These are phyloP conservation scores for Ariolimax columbianus DNA, from an alignment of 2,888 invertebrate genomes.

Conservation along the genomic window DNA sequence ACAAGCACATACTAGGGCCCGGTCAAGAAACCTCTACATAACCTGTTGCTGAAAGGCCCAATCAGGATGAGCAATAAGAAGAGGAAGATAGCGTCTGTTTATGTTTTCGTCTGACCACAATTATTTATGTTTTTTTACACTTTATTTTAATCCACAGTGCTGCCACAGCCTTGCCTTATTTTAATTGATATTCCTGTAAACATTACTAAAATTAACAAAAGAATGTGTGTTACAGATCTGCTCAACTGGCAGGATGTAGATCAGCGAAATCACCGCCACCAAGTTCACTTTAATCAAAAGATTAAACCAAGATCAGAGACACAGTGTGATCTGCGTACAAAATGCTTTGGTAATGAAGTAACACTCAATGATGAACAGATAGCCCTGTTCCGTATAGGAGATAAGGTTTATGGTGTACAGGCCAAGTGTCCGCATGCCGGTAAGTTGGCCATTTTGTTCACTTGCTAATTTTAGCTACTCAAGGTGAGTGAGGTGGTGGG, in stretches of 20 bases:
- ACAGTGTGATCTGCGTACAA: neutral
- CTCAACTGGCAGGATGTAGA: constrained; percentile 42
- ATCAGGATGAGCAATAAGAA: too few relatives aligned
- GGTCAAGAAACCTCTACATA: too few relatives aligned
- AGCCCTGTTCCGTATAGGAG: constrained; percentile 68
- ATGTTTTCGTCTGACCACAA: too few relatives aligned
- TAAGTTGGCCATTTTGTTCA: neutral
- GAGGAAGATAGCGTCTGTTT: too few relatives aligned
- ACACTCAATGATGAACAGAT: constrained; percentile 69
- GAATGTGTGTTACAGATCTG: constrained; percentile 31
- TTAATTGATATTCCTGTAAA: too few relatives aligned
- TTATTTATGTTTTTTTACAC: too few relatives aligned
- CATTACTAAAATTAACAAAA: too few relatives aligned
- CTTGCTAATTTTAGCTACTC: neutral
- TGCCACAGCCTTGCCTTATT: too few relatives aligned
- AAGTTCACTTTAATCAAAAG: neutral
- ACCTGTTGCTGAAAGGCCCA: too few relatives aligned
- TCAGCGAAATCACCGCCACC: constrained; percentile 31
- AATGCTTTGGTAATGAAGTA: constrained; percentile 61
- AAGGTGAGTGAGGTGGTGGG: too few relatives aligned
- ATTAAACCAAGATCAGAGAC: neutral
- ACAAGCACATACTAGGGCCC: too few relatives aligned
- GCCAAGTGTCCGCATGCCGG: constrained; percentile 76
- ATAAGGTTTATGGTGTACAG: constrained; percentile 68
- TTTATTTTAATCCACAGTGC: too few relatives aligned